Percentiles rank a stretch among this genome's conserved stretches.
Evolutionary conservation across 2,113 vertebrate genomes (phyloP).

Genomic region (Urocolius indicus): DNA sequence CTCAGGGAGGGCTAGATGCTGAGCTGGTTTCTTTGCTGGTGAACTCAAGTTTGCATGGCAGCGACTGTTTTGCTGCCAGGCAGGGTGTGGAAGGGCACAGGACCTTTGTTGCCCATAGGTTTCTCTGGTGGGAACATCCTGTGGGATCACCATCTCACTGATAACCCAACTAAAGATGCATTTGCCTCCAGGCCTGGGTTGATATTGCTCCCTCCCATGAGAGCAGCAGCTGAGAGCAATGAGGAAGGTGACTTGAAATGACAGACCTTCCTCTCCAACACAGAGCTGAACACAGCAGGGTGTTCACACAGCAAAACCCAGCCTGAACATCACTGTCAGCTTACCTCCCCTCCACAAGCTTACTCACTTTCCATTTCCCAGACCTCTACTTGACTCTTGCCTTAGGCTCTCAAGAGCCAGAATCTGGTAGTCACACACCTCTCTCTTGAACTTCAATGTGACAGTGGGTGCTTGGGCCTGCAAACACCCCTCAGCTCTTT

Average conservation of each 20-base stretch:
- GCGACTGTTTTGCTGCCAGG: neutral
- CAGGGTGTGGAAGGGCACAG: neutral
- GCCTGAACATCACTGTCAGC: neutral
- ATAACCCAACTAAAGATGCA: accelerated
- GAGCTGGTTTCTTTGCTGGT: neutral
- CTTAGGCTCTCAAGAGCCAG: neutral
- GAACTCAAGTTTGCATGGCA: neutral
- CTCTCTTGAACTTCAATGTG: neutral
- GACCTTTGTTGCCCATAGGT: neutral
- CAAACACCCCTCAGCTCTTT: neutral
- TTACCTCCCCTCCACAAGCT: neutral
- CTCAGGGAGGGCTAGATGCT: neutral
- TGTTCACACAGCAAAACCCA: neutral
- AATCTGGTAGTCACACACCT: neutral
- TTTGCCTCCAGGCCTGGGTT: neutral
- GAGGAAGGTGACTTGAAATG: neutral
- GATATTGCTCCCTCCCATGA: neutral
- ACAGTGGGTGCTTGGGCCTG: neutral
- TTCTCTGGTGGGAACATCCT: neutral
- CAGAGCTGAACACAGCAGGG: neutral
- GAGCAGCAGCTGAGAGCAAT: neutral
- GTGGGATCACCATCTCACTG: neutral
- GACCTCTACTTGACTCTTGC: neutral
- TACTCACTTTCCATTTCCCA: neutral
- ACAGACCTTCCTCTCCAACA: neutral